phyloP scores from a whole-genome alignment of 2,113 vertebrate genomes.

The Nesoenas mayeri region DNA sequence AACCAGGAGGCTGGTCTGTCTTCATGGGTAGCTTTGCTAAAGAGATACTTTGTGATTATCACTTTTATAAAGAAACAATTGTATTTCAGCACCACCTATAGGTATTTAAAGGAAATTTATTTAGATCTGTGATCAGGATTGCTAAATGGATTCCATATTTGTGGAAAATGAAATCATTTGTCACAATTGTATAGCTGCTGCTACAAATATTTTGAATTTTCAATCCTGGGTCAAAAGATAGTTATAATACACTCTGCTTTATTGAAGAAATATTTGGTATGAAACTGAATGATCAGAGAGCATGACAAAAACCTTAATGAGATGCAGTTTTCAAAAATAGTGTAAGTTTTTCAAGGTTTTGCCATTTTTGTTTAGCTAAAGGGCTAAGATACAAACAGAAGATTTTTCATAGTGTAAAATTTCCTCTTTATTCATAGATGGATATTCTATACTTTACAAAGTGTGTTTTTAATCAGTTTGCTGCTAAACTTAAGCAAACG shows the following conservation, averaged over 20 bases:
- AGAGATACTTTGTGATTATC: neutral
- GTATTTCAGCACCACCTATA: slow-evolving; percentile 54
- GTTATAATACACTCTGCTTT: neutral
- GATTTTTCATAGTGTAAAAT: neutral
- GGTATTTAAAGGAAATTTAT: neutral
- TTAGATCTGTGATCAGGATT: neutral
- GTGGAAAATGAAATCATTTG: neutral
- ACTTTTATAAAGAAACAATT: neutral
- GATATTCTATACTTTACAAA: neutral
- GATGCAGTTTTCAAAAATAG: neutral
- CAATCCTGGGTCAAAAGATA: neutral
- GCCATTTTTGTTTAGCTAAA: neutral
- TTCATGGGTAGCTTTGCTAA: neutral
- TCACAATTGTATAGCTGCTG: neutral
- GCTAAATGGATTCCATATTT: neutral
- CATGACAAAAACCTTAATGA: neutral
- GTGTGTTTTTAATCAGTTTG: neutral
- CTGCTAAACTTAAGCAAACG: neutral
- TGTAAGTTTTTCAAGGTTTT: neutral
- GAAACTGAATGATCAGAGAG: neutral
- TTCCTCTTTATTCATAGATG: neutral
- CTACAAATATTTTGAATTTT: neutral
- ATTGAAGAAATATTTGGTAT: neutral
- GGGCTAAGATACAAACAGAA: neutral
- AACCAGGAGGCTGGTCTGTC: too few species aligned